Conservation (phyloP, 2,888 invertebrate genomes). For the Hermaeophaga mercurialis region DNA sequence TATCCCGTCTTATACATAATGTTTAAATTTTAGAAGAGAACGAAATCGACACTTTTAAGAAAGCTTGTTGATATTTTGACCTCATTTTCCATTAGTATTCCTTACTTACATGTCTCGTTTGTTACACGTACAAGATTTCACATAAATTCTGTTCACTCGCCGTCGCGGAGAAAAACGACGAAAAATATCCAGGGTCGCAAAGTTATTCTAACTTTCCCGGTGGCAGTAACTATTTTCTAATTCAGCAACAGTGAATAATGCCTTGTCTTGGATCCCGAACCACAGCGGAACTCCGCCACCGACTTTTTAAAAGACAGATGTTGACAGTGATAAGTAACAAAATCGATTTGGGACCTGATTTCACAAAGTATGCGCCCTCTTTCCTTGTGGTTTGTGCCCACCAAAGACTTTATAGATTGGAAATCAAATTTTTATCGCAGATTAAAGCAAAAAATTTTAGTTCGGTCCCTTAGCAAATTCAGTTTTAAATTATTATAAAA, state of each 20-base stretch:
- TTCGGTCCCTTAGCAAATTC: too few species aligned
- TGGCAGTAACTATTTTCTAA: conserved; percentile 41
- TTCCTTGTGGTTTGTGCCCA: background rate
- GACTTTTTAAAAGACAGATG: conserved; percentile 40
- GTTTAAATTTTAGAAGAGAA: too few species aligned
- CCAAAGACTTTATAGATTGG: too few species aligned
- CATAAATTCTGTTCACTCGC: conserved; percentile 18
- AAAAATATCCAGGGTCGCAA: conserved; percentile 20
- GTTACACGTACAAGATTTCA: conserved; percentile 9
- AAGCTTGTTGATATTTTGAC: too few species aligned
- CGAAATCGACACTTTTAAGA: too few species aligned
- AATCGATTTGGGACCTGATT: conserved; percentile 20
- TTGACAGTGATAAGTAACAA: conserved; percentile 40
- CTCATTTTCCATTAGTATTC: conserved; percentile 15
- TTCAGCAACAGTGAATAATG: conserved; percentile 42
- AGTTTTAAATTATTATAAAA: too few species aligned
- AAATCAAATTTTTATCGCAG: too few species aligned
- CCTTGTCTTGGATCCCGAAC: conserved; percentile 36
- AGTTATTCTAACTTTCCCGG: conserved; percentile 27
- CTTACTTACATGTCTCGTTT: conserved; percentile 5
- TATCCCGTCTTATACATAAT: too few species aligned
- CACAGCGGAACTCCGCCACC: conserved; percentile 25
- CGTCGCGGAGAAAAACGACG: conserved; percentile 22
- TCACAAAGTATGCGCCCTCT: background rate
- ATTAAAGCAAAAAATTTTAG: background rate